Base-by-base conservation (phyloP, 2,113 vertebrate species). In the Indri indri region DNA sequence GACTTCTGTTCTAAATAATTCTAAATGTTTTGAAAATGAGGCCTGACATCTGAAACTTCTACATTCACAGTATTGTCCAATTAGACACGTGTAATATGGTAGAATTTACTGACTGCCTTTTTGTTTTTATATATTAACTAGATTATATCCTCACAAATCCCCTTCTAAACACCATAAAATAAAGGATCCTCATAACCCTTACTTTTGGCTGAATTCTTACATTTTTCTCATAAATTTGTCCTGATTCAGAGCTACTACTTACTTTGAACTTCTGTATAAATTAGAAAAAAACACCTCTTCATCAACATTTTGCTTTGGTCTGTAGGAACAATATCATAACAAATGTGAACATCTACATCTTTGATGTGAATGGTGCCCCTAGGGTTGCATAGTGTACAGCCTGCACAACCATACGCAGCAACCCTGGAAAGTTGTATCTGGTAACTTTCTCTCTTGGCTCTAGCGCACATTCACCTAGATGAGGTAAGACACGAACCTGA, bases 1-100 rank as follows among this genome's bases (percentile, higher is more conserved):
- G 63, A 87, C 20, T 96, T 92, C 52, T 42, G 96, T 94, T 92
- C 50, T 70, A 80, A 86, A 66, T 83, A 92, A 70, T 81, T 61
- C 34, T 76, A 52, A 74, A 20, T 57, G 42, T 34, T 91, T 76
- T 40, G 1, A 81, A 91, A 65, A 25, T 42, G 65, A 70, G 30
- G 6, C 7, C 66, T 96, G 25, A 40, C 6, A 45, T 16, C 27
- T 74, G 10, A 84, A 73, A 80, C 42, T 45, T 81, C 42, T 40
- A 0, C n/a, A 76, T 63, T 73, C 42, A 70, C 1, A 27, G 32
- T 59, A 0, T 80, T 90, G 22, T 23, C 32, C 92, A 18, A 87
- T 47, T 52, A 30, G 11, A 65, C 22, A 95, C 6, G 40, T 14
- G 30, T 10, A 59, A 73, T 4, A 79, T 20, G 30, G 34, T 3